Percentiles rank a stretch among this genome's conserved stretches.
Evolutionary conservation across 1,140 invertebrate species (phyloP).

Genomic region (Euborellia annulipes): DNA sequence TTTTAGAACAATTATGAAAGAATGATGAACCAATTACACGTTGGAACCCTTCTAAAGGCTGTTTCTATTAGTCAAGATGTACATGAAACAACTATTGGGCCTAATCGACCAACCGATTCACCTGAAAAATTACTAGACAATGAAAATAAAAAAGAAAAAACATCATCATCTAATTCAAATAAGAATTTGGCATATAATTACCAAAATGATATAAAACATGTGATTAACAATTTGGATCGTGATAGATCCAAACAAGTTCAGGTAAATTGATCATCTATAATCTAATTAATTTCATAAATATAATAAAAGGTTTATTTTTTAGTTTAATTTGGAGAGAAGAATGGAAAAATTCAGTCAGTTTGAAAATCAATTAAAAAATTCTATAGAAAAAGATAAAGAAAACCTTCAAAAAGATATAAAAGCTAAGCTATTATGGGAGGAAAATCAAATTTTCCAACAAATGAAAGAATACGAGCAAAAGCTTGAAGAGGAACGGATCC

Average conservation of each 20-base stretch:
- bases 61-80: constrained; percentile 20
- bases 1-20: too few species aligned
- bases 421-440: constrained; percentile 16
- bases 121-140: constrained; percentile 18
- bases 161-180: constrained; percentile 7
- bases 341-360: background rate
- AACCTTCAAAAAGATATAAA: constrained; percentile 3
- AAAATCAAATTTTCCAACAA: constrained; percentile 20
- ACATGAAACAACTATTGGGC: constrained; percentile 24
- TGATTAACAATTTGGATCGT: constrained; percentile 24
- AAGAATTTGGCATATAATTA: too few species aligned
- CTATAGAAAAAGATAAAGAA: background rate
- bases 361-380: background rate
- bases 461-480: constrained; percentile 25
- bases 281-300: too few species aligned
- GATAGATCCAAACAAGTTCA: constrained; percentile 24
- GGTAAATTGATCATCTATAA: constrained; percentile 12
- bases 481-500: constrained; percentile 22
- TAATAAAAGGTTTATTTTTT: too few species aligned
- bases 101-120: constrained; percentile 13
- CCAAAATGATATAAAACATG: constrained; percentile 19
- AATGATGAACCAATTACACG: too few species aligned
- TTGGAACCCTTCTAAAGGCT: constrained; percentile 22
- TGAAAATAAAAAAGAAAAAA: constrained; percentile 13
- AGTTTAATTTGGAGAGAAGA: background rate